Conservation (phyloP, 2,113 vertebrate genomes). For the Microtus montanus region DNA sequence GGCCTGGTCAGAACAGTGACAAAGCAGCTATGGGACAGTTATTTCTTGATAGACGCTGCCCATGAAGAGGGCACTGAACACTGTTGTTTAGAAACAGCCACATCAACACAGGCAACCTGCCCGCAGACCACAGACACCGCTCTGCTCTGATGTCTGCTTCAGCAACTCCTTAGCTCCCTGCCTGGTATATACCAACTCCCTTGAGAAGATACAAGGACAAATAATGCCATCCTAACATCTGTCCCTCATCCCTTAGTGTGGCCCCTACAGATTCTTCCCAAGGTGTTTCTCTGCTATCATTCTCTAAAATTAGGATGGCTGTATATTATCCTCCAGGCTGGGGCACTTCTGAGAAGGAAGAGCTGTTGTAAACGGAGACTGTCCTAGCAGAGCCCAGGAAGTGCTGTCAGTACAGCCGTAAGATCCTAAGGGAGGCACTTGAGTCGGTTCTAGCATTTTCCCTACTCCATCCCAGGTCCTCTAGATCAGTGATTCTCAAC, state of each 20-base stretch:
- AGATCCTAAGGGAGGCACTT: neutral
- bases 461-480: neutral
- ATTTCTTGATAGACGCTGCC: neutral
- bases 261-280: neutral
- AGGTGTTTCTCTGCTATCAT: neutral
- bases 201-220: neutral
- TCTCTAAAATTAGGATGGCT: neutral
- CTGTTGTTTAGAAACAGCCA: neutral
- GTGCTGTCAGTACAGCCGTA: neutral
- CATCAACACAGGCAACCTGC: neutral
- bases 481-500: neutral
- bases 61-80: neutral
- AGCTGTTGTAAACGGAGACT: neutral
- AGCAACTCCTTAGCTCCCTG: rapidly evolving
- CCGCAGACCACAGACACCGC: neutral
- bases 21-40: neutral
- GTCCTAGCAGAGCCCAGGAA: neutral
- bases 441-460: neutral
- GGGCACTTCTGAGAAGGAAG: neutral
- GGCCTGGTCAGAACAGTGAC: neutral
- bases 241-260: neutral
- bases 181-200: neutral
- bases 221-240: neutral
- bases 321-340: neutral
- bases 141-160: neutral